phyloP scores from a whole-genome alignment of 2,888 invertebrate genomes.

The Epistrophe eligans region DNA sequence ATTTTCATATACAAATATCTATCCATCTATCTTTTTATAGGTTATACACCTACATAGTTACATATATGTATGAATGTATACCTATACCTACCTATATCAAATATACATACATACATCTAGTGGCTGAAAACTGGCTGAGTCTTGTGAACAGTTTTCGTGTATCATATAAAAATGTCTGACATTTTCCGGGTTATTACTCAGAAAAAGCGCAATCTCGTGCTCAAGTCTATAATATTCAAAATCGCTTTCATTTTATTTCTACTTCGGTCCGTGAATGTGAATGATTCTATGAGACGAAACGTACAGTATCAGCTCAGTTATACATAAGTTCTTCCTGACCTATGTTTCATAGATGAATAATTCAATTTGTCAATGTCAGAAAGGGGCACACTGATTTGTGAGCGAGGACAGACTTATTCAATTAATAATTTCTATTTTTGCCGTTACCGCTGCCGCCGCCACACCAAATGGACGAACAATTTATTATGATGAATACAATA shows the following conservation, averaged over 20 bases:
- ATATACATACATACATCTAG: not conserved
- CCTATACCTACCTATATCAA: too few relatives aligned
- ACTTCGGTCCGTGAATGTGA: not conserved
- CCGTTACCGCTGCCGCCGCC: not conserved
- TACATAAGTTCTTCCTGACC: constrained; percentile 7
- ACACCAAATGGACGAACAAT: constrained; percentile 23
- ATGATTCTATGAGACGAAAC: not conserved
- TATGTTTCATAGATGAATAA: constrained; percentile 46
- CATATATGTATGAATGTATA: not conserved
- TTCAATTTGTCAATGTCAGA: constrained; percentile 70
- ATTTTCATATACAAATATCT: not conserved
- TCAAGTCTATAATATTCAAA: constrained; percentile 31
- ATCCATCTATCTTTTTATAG: not conserved
- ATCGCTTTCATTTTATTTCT: constrained; percentile 19
- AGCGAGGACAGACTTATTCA: constrained; percentile 35
- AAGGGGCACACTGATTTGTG: constrained; percentile 50
- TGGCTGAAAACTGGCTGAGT: not conserved
- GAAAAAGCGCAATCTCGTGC: constrained; percentile 39
- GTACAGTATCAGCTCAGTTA: too few relatives aligned
- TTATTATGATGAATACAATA: constrained; percentile 44
- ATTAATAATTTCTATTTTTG: constrained; percentile 26
- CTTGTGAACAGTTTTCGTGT: constrained; percentile 4
- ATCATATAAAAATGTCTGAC: constrained; percentile 37
- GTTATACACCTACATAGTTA: too few relatives aligned
- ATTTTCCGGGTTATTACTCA: constrained; percentile 62